Conservation (phyloP, 2,113 vertebrate species). For the Mus musculus region DNA sequence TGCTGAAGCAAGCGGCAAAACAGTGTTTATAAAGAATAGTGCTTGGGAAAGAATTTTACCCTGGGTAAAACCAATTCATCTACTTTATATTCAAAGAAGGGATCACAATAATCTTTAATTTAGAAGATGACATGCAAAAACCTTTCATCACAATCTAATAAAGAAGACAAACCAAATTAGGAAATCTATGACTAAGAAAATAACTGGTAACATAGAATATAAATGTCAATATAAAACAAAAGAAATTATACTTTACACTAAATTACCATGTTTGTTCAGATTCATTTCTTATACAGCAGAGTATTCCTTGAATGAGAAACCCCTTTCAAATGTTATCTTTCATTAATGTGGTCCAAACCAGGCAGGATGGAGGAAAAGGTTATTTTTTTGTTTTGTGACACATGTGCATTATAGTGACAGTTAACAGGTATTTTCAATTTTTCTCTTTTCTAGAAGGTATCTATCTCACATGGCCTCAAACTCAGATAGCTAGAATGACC, state of each 20-base stretch:
- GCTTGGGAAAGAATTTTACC: not conserved
- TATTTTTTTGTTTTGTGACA: not conserved
- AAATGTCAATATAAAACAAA: not conserved
- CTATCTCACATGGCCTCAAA: not conserved
- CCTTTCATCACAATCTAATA: not conserved
- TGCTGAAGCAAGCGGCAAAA: not conserved
- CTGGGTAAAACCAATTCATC: not conserved
- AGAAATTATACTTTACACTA: not conserved
- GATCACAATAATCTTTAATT: slow-evolving; percentile 6
- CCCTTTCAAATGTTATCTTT: not conserved
- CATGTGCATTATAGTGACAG: not conserved
- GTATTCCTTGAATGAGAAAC: slow-evolving; percentile 43
- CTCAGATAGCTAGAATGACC: too few relatives aligned
- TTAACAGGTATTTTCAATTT: not conserved
- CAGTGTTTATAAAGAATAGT: not conserved
- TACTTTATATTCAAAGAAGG: slow-evolving; percentile 5
- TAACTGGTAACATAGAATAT: not conserved
- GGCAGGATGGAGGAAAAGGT: not conserved
- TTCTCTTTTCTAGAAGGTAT: not conserved
- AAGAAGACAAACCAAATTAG: not conserved
- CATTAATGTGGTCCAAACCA: not conserved
- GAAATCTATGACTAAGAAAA: not conserved
- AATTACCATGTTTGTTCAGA: not conserved
- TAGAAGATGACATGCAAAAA: not conserved
- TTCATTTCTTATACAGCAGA: not conserved